Evolutionary conservation across 2,797 vertebrate species (phyloP).

Genomic region (Lerista edwardsae): DNA sequence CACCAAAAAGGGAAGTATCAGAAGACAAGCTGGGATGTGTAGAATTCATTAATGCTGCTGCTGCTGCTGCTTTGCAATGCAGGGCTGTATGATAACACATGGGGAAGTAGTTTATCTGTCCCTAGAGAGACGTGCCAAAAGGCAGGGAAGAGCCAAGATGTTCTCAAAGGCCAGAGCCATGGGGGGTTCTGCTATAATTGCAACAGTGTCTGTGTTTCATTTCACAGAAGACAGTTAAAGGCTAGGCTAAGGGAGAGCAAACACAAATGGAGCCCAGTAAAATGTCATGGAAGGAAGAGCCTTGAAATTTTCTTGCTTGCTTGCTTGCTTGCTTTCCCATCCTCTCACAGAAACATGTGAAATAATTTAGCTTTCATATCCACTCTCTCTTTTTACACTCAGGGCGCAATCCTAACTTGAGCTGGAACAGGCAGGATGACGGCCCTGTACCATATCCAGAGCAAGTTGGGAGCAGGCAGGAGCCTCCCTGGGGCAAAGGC

Average conservation of each 20-base stretch:
- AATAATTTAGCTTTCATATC: too few relatives aligned
- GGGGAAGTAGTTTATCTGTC: conserved; percentile 54
- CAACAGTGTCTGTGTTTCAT: conserved; percentile 27
- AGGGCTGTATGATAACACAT: conserved; percentile 53
- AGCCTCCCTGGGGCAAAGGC: too few relatives aligned
- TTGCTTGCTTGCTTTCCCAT: neutral
- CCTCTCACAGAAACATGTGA: too few relatives aligned
- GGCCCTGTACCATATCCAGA: too few relatives aligned
- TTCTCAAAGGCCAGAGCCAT: conserved; percentile 62
- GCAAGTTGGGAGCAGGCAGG: too few relatives aligned
- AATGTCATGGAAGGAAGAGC: neutral
- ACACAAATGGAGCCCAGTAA: neutral
- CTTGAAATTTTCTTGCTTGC: too few relatives aligned
- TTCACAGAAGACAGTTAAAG: conserved; percentile 11
- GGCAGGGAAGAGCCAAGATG: conserved; percentile 58
- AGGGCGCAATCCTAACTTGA: too few relatives aligned
- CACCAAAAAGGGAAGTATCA: conserved; percentile 71
- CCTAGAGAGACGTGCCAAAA: conserved; percentile 65
- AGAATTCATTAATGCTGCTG: conserved; percentile 52
- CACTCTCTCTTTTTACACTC: too few relatives aligned
- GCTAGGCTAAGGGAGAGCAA: neutral
- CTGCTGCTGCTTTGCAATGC: conserved; percentile 52
- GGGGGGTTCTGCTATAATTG: conserved; percentile 47
- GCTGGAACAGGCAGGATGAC: too few relatives aligned
- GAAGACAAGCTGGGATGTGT: conserved; percentile 65